These are phyloP conservation scores for Buphagus erythrorhynchus DNA, from an alignment of 2,797 vertebrate genomes.

Conservation along the genomic window DNA sequence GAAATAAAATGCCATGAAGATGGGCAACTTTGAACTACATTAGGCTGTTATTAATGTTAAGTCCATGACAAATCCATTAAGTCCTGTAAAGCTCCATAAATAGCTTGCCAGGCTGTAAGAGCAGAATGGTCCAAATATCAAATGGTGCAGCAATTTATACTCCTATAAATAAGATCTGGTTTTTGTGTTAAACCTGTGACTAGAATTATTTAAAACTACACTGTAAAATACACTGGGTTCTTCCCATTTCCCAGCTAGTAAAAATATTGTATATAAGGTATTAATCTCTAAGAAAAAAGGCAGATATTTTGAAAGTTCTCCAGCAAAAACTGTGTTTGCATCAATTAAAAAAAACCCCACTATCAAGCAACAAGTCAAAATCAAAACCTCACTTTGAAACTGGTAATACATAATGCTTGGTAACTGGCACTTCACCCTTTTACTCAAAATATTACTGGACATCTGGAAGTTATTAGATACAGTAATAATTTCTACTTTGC, in stretches of 20 bases:
- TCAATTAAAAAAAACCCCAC: accelerated
- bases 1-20: background rate
- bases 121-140: background rate
- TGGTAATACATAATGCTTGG: background rate
- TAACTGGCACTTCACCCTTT: conserved; percentile 12
- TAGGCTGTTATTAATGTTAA: background rate
- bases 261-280: background rate
- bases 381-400: background rate
- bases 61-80: background rate
- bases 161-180: background rate
- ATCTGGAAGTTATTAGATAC: conserved; percentile 16
- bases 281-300: background rate
- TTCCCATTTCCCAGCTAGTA: background rate
- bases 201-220: background rate
- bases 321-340: background rate
- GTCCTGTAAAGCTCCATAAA: background rate
- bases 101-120: background rate
- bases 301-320: background rate
- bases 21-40: background rate
- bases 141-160: background rate
- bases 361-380: background rate
- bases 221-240: background rate
- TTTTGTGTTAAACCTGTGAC: background rate
- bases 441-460: background rate
- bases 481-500: conserved; percentile 8